Conservation (phyloP, 2,797 vertebrate genomes). For the Dendrocincla tyrannina region DNA sequence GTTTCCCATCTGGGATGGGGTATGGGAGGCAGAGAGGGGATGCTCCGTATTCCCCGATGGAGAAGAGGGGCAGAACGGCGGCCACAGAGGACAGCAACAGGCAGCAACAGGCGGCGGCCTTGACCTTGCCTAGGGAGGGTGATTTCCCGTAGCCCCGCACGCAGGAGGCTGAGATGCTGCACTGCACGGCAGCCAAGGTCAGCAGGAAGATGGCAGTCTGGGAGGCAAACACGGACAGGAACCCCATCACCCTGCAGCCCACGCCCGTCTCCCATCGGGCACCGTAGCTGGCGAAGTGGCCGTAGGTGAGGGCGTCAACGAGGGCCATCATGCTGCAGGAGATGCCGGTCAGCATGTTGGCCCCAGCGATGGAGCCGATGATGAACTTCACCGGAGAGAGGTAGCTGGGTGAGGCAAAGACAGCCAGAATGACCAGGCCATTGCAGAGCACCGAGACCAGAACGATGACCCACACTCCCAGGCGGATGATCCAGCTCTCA, state of each 20-base stretch:
- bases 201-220: constrained; percentile 89
- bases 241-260: constrained; percentile 89
- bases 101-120: constrained; percentile 83
- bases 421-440: constrained; percentile 83
- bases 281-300: constrained; percentile 85
- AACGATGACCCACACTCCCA: constrained; percentile 89
- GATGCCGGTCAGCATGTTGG: constrained; percentile 88
- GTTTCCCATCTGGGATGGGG: constrained; percentile 80
- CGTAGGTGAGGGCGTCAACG: constrained; percentile 86
- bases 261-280: constrained; percentile 88
- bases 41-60: constrained; percentile 87
- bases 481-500: constrained; percentile 92
- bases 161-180: constrained; percentile 86
- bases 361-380: constrained; percentile 87
- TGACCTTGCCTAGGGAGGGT: constrained; percentile 80
- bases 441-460: constrained; percentile 88
- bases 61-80: constrained; percentile 84
- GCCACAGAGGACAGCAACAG: constrained; percentile 81
- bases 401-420: constrained; percentile 83
- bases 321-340: constrained; percentile 88
- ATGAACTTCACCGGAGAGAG: constrained; percentile 90
- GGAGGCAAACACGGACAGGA: constrained; percentile 89
- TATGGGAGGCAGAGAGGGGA: constrained; percentile 92
- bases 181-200: constrained; percentile 88
- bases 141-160: constrained; percentile 83